Evolutionary conservation across 2,888 invertebrate species (phyloP).

Genomic region (Spodoptera littoralis): DNA sequence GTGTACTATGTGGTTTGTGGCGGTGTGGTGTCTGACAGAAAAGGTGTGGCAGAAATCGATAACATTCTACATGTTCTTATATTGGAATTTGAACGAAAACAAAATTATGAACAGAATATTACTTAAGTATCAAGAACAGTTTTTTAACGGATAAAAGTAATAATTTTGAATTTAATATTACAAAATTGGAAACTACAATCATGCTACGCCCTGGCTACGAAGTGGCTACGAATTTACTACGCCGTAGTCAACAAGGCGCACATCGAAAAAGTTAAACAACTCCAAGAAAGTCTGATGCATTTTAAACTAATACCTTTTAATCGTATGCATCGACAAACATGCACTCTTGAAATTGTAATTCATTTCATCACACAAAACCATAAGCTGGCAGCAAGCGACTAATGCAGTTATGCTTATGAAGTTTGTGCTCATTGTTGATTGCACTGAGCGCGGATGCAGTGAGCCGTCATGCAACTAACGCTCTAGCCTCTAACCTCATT

Average conservation of each 20-base stretch:
- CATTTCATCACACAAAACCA: neutral
- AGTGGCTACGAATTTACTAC: conserved; percentile 3
- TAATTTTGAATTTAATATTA: too few species aligned
- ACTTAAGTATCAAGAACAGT: too few species aligned
- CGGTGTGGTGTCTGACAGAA: neutral
- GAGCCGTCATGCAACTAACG: conserved; percentile 9
- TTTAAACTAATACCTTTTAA: too few species aligned
- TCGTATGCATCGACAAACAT: too few species aligned
- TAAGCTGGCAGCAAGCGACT: neutral
- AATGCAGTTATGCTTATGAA: neutral
- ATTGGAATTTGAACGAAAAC: neutral
- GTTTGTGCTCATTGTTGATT: conserved; percentile 6
- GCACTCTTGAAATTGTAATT: too few species aligned
- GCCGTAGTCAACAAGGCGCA: conserved; percentile 10
- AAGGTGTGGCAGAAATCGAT: neutral
- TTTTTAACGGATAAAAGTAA: too few species aligned
- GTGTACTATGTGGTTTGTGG: too few species aligned
- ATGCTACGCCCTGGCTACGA: neutral
- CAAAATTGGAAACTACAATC: neutral
- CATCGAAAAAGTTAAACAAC: too few species aligned
- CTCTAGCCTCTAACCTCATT: conserved; percentile 31
- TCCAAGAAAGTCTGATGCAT: too few species aligned
- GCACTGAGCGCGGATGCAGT: conserved; percentile 9
- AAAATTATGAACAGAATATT: neutral
- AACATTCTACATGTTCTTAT: neutral